A percentile compares a stretch with the other conserved stretches of the same genome.
These are phyloP conservation scores for Miichthys miiuy DNA, from an alignment of 2,797 vertebrate genomes.

Conservation along the genomic window DNA sequence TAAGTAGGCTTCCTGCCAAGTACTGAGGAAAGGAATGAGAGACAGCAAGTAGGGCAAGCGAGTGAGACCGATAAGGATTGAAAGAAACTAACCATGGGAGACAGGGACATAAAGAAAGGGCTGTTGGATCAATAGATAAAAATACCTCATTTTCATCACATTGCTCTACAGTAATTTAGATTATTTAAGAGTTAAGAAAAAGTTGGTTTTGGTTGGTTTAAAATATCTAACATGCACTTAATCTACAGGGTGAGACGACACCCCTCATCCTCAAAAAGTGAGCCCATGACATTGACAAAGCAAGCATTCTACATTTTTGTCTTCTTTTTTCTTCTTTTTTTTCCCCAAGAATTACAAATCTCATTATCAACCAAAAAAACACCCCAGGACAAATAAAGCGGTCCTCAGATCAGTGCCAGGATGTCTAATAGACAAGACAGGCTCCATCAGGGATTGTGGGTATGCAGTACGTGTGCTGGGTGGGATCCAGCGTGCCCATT, in stretches of 20 bases:
- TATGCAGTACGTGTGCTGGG: constrained; percentile 72
- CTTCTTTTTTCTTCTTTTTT: constrained; percentile 29
- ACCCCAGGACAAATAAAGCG: constrained; percentile 23
- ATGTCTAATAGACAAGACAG: constrained; percentile 63
- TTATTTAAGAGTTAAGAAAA: background rate
- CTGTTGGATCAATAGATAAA: constrained; percentile 25
- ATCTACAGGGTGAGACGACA: constrained; percentile 6
- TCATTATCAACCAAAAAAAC: constrained; percentile 17
- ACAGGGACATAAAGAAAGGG: constrained; percentile 35
- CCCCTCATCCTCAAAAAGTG: constrained; percentile 4
- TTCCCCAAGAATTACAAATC: constrained; percentile 1
- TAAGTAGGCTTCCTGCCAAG: constrained; percentile 48
- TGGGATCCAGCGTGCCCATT: constrained; percentile 75
- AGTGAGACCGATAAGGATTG: constrained; percentile 61
- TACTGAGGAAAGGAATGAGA: constrained; percentile 63
- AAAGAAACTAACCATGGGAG: constrained; percentile 48
- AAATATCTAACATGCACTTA: background rate
- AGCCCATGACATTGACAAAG: background rate
- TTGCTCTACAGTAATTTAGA: constrained; percentile 3
- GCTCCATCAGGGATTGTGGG: constrained; percentile 57
- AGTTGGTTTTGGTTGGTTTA: background rate
- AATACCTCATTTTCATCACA: background rate
- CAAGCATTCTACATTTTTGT: background rate
- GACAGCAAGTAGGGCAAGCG: constrained; percentile 51
- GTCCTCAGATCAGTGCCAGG: constrained; percentile 48